A percentile compares a stretch with the other conserved stretches of the same genome.
phyloP scores from a whole-genome alignment of 2,888 invertebrate genomes.

The Amphipyra berbera region DNA sequence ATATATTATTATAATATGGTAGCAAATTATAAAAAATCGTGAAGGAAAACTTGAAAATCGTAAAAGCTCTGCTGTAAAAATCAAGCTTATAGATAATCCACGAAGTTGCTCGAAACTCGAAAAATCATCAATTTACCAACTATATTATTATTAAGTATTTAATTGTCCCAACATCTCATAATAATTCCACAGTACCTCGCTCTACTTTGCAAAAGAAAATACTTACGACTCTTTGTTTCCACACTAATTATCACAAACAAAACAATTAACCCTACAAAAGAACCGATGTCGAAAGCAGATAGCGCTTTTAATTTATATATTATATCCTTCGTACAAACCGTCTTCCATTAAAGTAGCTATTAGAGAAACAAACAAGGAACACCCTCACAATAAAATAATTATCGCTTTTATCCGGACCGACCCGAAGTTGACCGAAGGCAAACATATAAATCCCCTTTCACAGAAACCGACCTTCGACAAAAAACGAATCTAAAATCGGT shows the following conservation, averaged over 20 bases:
- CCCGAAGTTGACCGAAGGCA: conserved; percentile 55
- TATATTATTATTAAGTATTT: too few species aligned
- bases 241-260: conserved; percentile 34
- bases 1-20: too few species aligned
- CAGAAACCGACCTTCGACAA: conserved; percentile 72
- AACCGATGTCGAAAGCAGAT: conserved; percentile 69
- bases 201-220: neutral
- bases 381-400: conserved; percentile 87
- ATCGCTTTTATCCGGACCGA: conserved; percentile 85
- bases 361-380: conserved; percentile 89
- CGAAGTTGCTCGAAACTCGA: too few species aligned
- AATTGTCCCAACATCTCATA: too few species aligned
- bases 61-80: too few species aligned
- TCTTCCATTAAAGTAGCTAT: conserved; percentile 87
- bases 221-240: neutral
- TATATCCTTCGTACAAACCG: conserved; percentile 72
- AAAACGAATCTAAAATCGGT: conserved; percentile 81
- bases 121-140: too few species aligned
- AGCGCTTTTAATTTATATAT: conserved; percentile 81
- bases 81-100: too few species aligned
- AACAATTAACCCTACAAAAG: conserved; percentile 56
- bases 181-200: neutral
- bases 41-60: too few species aligned
- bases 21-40: too few species aligned
- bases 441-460: conserved; percentile 73